Base-by-base conservation (phyloP, 2,888 invertebrate genomes). In the Adineta ricciae region DNA sequence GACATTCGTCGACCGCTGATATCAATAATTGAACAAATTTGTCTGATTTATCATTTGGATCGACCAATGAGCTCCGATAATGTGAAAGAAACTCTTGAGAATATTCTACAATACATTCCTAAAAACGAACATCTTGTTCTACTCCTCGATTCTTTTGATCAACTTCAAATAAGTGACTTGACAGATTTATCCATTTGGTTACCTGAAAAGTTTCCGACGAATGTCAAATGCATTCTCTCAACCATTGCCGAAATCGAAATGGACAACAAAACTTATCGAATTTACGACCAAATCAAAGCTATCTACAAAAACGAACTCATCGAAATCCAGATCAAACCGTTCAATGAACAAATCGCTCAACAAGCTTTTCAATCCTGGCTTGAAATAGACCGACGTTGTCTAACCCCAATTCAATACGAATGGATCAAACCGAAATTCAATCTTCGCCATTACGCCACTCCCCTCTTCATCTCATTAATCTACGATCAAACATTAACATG, bases 401-500 rank as follows among this genome's bases (percentile, higher is more conserved):
- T 82, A 46, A 82, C 82, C 19, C 14, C 38, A n/a, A 46, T 41
- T 19, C 82, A 82, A 82, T n/a, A 41, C n/a, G 82, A 82, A 46
- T 41, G 46, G 46, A 2, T 82, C 21, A n/a, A 82, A 41, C 38
- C n/a, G 24, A 82, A 41, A 41, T 19, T 82, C 16, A 11, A 0
- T 24, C 2, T 9, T 41, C 16, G 2, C 16, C 82, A 38, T 2
- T 16, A 1, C 11, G n/a, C 32, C 2, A 64, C 64, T n/a, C 64
- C 82, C 21, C 82, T 82, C 19, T 46, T 41, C 41, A 11, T 82
- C 14, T 41, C 38, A 82, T 41, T 82, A 41, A 19, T 82, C 24
- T 82, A 41, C 41, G 82, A 82, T 46, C 38, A 41, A 82, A 82
- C 82, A 38, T 41, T 46, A n/a, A 38, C n/a, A 82, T 82, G 82